These are phyloP conservation scores for Pseudochromis fuscus DNA, from an alignment of 2,797 vertebrate genomes.

Conservation along the genomic window DNA sequence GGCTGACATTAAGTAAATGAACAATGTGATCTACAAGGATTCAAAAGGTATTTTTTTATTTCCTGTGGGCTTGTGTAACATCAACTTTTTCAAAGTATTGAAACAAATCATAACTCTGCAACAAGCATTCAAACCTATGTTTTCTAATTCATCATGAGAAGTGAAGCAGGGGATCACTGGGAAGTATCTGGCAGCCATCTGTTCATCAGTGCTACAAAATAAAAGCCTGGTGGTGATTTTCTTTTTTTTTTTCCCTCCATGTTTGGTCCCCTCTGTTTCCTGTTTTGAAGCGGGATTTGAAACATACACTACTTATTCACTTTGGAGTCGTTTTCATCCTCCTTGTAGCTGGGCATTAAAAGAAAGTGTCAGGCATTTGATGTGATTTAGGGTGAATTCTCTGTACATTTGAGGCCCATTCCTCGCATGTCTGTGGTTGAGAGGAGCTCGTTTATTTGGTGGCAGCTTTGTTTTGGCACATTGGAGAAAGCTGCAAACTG, in stretches of 20 bases:
- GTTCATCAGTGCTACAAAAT: conserved; percentile 12
- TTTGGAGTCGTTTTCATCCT: conserved; percentile 33
- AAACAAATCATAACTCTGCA: too few relatives aligned
- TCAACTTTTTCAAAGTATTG: too few relatives aligned
- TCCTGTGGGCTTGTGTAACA: too few relatives aligned
- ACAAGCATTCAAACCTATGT: too few relatives aligned
- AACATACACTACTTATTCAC: not conserved
- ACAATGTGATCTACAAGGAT: too few relatives aligned
- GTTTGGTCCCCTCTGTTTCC: not conserved
- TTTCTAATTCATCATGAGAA: too few relatives aligned
- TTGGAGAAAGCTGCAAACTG: not conserved
- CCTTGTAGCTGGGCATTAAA: not conserved
- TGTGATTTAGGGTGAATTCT: conserved; percentile 37
- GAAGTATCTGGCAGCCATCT: conserved; percentile 52
- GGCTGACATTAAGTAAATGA: too few relatives aligned
- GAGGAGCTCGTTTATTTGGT: conserved; percentile 27
- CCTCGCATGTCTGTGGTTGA: not conserved
- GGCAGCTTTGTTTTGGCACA: conserved; percentile 20
- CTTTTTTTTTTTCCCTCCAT: not conserved
- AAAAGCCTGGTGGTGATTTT: not conserved
- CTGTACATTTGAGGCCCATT: conserved; percentile 2
- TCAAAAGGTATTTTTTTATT: too few relatives aligned
- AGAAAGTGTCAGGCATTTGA: conserved; percentile 32
- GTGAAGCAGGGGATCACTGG: too few relatives aligned
- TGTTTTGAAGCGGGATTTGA: conserved; percentile 27